phyloP scores from a whole-genome alignment of 2,797 vertebrate genomes.

The Bradypus variegatus region DNA sequence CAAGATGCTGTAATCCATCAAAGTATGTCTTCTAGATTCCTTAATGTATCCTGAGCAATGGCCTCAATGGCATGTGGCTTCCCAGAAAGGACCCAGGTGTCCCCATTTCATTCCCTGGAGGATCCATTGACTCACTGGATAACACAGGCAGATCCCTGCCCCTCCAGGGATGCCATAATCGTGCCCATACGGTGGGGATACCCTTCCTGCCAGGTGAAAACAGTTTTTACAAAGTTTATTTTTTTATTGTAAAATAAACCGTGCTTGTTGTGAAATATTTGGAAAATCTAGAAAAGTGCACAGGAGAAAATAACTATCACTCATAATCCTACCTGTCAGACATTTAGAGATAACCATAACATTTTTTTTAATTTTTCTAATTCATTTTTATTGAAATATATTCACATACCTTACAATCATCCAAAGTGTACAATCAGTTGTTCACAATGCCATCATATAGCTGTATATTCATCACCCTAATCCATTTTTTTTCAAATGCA shows the following conservation, averaged over 20 bases:
- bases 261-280: conserved; percentile 44
- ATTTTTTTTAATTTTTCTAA: too few relatives aligned
- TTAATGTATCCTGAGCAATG: background rate
- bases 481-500: too few relatives aligned
- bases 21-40: background rate
- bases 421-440: too few relatives aligned
- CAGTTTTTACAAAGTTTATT: background rate
- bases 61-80: background rate
- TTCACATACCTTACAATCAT: too few relatives aligned
- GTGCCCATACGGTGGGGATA: background rate
- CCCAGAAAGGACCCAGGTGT: background rate
- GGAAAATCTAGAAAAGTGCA: conserved; percentile 30
- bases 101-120: background rate
- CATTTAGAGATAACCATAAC: conserved; percentile 47
- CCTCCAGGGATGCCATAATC: background rate
- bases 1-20: background rate
- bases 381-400: too few relatives aligned
- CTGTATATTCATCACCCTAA: too few relatives aligned
- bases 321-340: conserved; percentile 41
- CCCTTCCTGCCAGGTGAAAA: conserved; percentile 5
- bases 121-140: background rate
- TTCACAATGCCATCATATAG: too few relatives aligned
- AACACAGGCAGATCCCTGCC: background rate
- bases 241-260: conserved; percentile 53
- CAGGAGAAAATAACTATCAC: conserved; percentile 44